Evolutionary conservation across 92 coral and sea anemone genomes (phyloP).

Genomic region (Zoanthus sansibaricus): DNA sequence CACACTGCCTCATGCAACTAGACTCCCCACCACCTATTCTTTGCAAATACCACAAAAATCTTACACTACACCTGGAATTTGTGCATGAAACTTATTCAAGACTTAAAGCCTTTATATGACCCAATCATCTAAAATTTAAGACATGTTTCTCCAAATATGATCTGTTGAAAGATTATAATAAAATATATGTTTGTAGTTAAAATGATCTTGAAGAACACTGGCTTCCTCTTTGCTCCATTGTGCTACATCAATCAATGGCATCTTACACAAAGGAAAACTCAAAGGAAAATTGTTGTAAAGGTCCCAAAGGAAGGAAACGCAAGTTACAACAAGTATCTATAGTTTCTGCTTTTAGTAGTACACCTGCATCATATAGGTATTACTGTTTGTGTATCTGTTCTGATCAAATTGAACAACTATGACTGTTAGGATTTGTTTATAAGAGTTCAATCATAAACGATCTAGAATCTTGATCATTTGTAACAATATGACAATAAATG

Average conservation of each 20-base stretch:
- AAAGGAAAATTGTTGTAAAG: neutral
- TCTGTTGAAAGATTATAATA: too few relatives aligned
- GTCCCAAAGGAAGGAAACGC: constrained; percentile 5
- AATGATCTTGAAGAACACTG: neutral
- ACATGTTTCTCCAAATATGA: too few relatives aligned
- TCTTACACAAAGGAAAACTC: neutral
- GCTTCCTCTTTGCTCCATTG: neutral
- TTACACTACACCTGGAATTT: too few relatives aligned
- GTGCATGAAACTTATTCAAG: too few relatives aligned
- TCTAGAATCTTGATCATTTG: constrained; percentile 5
- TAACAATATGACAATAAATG: constrained; percentile 2
- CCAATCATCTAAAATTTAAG: too few relatives aligned
- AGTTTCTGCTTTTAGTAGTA: constrained; percentile 35
- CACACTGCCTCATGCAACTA: too few relatives aligned
- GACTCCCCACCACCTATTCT: too few relatives aligned
- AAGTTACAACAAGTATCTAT: neutral
- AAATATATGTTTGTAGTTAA: neutral
- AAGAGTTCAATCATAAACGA: constrained; percentile 4
- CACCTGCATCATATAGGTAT: neutral
- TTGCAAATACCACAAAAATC: too few relatives aligned
- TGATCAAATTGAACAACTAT: neutral
- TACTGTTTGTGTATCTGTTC: neutral
- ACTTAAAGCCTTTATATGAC: too few relatives aligned
- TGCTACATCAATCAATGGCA: neutral
- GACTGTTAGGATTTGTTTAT: constrained; percentile 7